These are phyloP conservation scores for Epinotia ramella DNA, from an alignment of 2,888 invertebrate genomes.

Conservation along the genomic window DNA sequence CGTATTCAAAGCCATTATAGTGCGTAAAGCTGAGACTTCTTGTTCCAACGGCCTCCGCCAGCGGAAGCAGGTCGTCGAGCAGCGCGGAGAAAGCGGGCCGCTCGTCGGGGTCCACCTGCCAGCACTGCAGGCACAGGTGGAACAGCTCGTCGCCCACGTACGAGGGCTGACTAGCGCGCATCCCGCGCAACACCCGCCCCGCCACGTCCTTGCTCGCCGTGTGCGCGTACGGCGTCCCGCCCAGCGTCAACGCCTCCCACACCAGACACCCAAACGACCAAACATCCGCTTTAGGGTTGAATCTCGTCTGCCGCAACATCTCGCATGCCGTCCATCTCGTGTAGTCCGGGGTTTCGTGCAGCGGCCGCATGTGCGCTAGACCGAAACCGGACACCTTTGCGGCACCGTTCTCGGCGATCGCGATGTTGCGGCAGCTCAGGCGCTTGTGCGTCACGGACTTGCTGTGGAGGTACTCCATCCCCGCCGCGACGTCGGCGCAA, in stretches of 20 bases:
- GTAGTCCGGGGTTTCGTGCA: constrained; percentile 89
- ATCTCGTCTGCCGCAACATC: constrained; percentile 88
- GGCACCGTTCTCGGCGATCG: constrained; percentile 86
- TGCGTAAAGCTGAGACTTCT: constrained; percentile 77
- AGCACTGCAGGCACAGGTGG: constrained; percentile 93
- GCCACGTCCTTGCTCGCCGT: constrained; percentile 88
- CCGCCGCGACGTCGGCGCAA: constrained; percentile 88
- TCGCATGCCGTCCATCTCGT: constrained; percentile 93
- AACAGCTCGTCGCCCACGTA: constrained; percentile 92
- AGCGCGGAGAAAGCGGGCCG: constrained; percentile 89
- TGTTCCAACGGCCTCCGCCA: constrained; percentile 67
- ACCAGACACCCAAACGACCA: constrained; percentile 94
- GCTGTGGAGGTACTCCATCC: constrained; percentile 89
- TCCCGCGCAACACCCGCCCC: constrained; percentile 88
- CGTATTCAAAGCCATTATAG: constrained; percentile 77
- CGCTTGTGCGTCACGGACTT: constrained; percentile 90
- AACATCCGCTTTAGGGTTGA: constrained; percentile 90
- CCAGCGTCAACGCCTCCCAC: constrained; percentile 93
- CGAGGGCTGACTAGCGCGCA: constrained; percentile 89
- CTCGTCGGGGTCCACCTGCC: constrained; percentile 93
- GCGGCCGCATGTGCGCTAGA: constrained; percentile 87
- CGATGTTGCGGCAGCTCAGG: constrained; percentile 89
- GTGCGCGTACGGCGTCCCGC: constrained; percentile 91
- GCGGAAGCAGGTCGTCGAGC: constrained; percentile 72
- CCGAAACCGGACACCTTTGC: constrained; percentile 92